Conservation (phyloP, 2,888 invertebrate species). For the Lissocephala sabroskyi region DNA sequence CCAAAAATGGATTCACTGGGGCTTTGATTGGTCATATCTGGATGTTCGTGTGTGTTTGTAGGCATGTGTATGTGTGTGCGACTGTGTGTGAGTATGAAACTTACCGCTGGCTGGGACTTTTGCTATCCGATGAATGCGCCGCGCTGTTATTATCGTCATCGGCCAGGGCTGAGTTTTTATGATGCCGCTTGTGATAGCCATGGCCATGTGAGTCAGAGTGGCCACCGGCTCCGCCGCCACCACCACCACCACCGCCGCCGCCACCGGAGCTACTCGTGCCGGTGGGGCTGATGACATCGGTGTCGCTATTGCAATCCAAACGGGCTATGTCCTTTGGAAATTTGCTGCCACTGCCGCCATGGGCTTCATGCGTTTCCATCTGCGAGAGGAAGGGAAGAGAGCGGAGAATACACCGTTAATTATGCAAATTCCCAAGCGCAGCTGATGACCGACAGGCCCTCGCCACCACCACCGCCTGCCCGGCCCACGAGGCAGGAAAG, state of each 20-base stretch:
- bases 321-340: conserved; percentile 58
- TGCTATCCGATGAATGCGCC: conserved; percentile 80
- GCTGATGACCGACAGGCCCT: too few relatives aligned
- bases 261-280: conserved; percentile 72
- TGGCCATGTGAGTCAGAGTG: conserved; percentile 4
- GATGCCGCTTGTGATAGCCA: conserved; percentile 50
- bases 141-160: conserved; percentile 83
- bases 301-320: conserved; percentile 63
- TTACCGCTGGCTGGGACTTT: conserved; percentile 81
- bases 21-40: neutral
- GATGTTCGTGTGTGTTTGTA: too few relatives aligned
- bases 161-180: conserved; percentile 64
- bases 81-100: conserved; percentile 14
- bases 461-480: too few relatives aligned
- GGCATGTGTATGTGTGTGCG: neutral
- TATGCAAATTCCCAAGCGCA: conserved; percentile 8
- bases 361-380: conserved; percentile 65
- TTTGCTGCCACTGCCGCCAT: conserved; percentile 57
- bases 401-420: conserved; percentile 13
- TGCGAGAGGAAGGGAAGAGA: conserved; percentile 21
- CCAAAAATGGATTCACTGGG: too few relatives aligned
- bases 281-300: conserved; percentile 66
- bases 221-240: conserved; percentile 9
- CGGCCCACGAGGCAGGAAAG: too few relatives aligned
- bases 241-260: conserved; percentile 71